Percentiles rank a stretch among this genome's conserved stretches.
These are phyloP conservation scores for Netelia melanura DNA, from an alignment of 2,888 invertebrate genomes.

Conservation along the genomic window DNA sequence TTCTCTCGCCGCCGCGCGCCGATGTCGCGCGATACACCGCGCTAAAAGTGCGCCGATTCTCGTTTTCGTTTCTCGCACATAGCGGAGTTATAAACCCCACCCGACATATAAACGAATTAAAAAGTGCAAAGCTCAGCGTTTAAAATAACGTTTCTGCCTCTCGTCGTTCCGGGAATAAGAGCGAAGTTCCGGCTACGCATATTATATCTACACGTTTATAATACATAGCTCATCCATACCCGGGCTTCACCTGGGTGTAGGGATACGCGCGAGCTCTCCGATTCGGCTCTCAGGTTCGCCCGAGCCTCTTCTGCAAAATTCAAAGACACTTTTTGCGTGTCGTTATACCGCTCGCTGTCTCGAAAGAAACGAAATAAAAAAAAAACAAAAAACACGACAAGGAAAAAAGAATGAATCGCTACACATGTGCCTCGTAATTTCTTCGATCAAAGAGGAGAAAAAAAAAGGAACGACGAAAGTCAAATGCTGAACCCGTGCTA, in stretches of 20 bases:
- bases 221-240: constrained; percentile 60
- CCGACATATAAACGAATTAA: constrained; percentile 71
- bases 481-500: constrained; percentile 11
- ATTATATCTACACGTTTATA: constrained; percentile 56
- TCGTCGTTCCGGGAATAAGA: constrained; percentile 79
- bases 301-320: constrained; percentile 26
- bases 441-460: constrained; percentile 10
- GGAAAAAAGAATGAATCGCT: neutral
- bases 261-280: constrained; percentile 43
- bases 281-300: constrained; percentile 60
- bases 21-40: constrained; percentile 62
- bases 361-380: constrained; percentile 10
- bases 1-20: constrained; percentile 17
- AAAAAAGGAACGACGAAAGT: neutral
- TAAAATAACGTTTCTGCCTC: constrained; percentile 68
- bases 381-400: neutral
- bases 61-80: neutral
- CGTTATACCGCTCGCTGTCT: constrained; percentile 1
- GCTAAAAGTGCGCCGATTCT: constrained; percentile 45
- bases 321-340: neutral
- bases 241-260: constrained; percentile 48
- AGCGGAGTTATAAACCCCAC: constrained; percentile 44
- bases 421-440: too few species aligned
- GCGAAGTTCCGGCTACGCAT: constrained; percentile 81
- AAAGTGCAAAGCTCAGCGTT: constrained; percentile 78